Percentiles rank a stretch among this genome's conserved stretches.
These are phyloP conservation scores for Drosophila nigricruria DNA, from an alignment of 2,888 invertebrate species.

Conservation along the genomic window DNA sequence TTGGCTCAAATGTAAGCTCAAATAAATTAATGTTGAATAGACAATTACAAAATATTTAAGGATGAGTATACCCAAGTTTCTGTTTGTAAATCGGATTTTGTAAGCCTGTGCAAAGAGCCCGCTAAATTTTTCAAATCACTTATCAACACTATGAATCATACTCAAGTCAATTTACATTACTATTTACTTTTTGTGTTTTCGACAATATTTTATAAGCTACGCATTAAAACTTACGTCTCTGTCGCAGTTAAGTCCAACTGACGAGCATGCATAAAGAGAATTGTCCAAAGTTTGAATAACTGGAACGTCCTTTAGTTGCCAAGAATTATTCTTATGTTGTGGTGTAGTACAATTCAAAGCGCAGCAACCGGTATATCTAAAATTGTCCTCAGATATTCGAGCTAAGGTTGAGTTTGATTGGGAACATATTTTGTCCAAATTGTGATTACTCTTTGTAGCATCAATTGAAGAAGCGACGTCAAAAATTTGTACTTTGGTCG, in stretches of 20 bases:
- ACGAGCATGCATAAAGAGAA: constrained; percentile 69
- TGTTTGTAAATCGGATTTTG: not conserved
- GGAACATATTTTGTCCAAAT: constrained; percentile 63
- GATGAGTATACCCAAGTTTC: not conserved
- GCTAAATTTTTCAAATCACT: no score
- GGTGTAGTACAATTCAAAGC: constrained; percentile 25
- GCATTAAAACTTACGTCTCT: constrained; percentile 76
- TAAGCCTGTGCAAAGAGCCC: no score
- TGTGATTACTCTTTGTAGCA: constrained; percentile 65
- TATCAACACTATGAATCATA: not conserved
- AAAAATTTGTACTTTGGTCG: constrained; percentile 17
- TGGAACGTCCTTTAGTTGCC: constrained; percentile 71
- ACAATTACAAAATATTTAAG: not conserved
- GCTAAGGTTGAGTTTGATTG: constrained; percentile 54
- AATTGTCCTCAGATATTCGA: constrained; percentile 29
- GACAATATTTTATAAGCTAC: not conserved
- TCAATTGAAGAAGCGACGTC: constrained; percentile 36
- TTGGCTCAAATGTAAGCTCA: not conserved
- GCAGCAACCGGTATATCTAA: constrained; percentile 22
- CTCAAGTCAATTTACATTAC: not conserved
- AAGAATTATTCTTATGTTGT: constrained; percentile 27
- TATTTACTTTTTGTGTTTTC: not conserved
- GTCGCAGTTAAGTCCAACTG: constrained; percentile 45
- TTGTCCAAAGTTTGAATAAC: constrained; percentile 81
- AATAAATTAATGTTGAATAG: not conserved